A percentile compares a stretch with the other conserved stretches of the same genome.
Evolutionary conservation across 64 coral and sea anemone species (phyloP).

Genomic region (Pocillopora verrucosa): DNA sequence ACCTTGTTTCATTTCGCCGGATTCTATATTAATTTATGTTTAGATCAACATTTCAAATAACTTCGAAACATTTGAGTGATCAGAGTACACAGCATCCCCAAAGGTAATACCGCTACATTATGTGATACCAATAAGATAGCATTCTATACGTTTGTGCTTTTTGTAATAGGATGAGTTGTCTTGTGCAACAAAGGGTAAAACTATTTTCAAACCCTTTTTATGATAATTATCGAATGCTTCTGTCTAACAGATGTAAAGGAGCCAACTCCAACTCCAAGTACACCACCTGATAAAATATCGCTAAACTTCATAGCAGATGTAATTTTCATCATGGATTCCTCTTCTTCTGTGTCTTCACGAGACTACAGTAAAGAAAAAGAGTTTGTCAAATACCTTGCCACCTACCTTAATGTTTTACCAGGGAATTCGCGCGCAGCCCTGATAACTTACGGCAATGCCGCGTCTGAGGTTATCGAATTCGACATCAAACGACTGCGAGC

Average conservation of each 20-base stretch:
- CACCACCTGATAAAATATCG: background rate
- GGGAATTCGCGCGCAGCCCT: conserved; percentile 28
- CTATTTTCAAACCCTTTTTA: too few species aligned
- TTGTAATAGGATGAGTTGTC: background rate
- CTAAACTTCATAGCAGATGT: conserved; percentile 1
- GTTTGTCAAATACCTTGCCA: conserved; percentile 30
- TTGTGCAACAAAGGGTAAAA: too few species aligned
- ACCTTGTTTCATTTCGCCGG: too few species aligned
- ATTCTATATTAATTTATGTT: too few species aligned
- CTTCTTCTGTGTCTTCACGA: background rate
- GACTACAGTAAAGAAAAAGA: conserved; percentile 44
- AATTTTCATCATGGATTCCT: conserved; percentile 44
- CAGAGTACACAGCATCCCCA: too few species aligned
- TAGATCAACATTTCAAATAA: too few species aligned
- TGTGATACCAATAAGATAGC: too few species aligned
- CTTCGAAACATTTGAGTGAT: too few species aligned
- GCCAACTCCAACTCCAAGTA: background rate
- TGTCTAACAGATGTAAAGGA: background rate
- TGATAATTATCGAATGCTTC: too few species aligned
- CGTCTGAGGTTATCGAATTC: conserved; percentile 26
- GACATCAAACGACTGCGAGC: background rate
- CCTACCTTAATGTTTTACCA: conserved; percentile 26
- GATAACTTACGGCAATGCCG: conserved; percentile 9
- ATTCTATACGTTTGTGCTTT: background rate
- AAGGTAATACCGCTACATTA: too few species aligned